A percentile compares a stretch with the other conserved stretches of the same genome.
These are phyloP conservation scores for Zaprionus camerounensis DNA, from an alignment of 1,140 invertebrate genomes.

Conservation along the genomic window DNA sequence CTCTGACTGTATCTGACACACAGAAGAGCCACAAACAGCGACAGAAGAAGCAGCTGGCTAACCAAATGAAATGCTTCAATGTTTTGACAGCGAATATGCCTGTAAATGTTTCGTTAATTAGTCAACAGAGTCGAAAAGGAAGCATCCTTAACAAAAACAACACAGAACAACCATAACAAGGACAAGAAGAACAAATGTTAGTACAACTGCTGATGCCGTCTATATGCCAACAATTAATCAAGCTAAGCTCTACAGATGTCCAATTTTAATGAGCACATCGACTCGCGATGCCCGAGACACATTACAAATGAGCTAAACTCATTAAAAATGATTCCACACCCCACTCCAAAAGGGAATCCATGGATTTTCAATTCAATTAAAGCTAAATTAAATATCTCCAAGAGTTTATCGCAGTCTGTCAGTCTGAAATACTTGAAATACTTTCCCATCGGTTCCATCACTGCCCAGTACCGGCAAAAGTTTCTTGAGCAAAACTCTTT, in stretches of 20 bases:
- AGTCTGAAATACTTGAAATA: neutral
- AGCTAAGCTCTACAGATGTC: slow-evolving; percentile 36
- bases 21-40: slow-evolving; percentile 9
- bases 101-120: slow-evolving; percentile 71
- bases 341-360: neutral
- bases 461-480: neutral
- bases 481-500: neutral
- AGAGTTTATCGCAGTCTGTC: slow-evolving; percentile 1
- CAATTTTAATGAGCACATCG: slow-evolving; percentile 49
- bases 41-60: neutral
- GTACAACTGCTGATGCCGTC: slow-evolving; percentile 52
- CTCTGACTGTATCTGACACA: slow-evolving; percentile 26
- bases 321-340: neutral
- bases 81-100: slow-evolving; percentile 20
- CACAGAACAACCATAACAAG: neutral
- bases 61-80: slow-evolving; percentile 19
- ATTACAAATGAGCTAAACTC: slow-evolving; percentile 41
- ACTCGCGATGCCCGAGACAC: slow-evolving; percentile 32
- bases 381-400: slow-evolving; percentile 8
- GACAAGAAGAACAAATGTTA: slow-evolving; percentile 27
- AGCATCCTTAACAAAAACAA: slow-evolving; percentile 19
- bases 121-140: slow-evolving; percentile 47
- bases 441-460: neutral
- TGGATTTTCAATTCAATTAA: slow-evolving; percentile 16
- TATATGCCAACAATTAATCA: slow-evolving; percentile 45